Evolutionary conservation across 2,888 invertebrate species (phyloP), one percentile per base, ranked within the genome.

Genomic region (Parascotia fuliginaria): DNA sequence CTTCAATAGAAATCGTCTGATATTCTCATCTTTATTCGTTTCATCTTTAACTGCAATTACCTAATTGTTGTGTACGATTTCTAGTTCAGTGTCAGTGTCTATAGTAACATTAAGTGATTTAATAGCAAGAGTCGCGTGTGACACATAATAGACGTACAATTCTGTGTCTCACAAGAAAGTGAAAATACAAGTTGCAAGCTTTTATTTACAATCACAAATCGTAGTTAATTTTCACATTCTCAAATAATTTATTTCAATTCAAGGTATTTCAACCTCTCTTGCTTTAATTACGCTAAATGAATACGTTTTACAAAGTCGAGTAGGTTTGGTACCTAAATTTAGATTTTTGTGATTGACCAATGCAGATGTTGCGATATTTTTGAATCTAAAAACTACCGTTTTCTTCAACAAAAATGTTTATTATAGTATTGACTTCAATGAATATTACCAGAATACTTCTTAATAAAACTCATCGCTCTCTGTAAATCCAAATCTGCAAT

Each of bases 151-250:
- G 42, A 34, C 42, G 16, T 29, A 14, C 37, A 46, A 34, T 42
- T 38, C 19, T 29, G 53, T 50, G 45, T 57, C 34, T 44, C 29
- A 14, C 45, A 62, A 51, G 51, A 61, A 61, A 61, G 61, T 51
- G 63, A 62, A 61, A 51, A 55, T 27, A 48, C 33, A 46, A 42
- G 44, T 38, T 19, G 24, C 40, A 27, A 54, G 46, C 58, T 49
- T 61, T 54, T 46, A 54, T 43, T 43, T 43, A 41, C 34, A 40
- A 48, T 45, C 52, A 58, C 50, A 55, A 50, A 24, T 62, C 42
- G 47, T 45, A 49, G 47, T 43, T 34, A 47, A 12, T 57, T 48
- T 40, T 55, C 31, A 43, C 46, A 36, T 59, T n/a, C 2, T 13
- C 33, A 9, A 12, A 36, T 27, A 27, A 14, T 28, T 15, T 44